phyloP scores from a whole-genome alignment of 2,888 invertebrate genomes.

The Phaedon cochleariae region DNA sequence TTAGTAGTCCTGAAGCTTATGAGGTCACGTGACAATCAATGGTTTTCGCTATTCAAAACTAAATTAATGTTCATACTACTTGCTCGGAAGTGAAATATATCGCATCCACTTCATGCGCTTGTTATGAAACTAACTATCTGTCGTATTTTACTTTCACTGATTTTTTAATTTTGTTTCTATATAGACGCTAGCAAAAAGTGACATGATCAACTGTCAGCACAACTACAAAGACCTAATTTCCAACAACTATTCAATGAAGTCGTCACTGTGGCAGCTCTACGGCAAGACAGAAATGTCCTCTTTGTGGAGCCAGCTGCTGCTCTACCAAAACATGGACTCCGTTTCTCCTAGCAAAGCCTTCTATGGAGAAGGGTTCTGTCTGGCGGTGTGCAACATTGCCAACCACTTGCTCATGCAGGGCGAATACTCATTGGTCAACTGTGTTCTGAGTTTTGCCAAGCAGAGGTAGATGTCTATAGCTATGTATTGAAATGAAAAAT shows the following conservation, averaged over 20 bases:
- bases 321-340: conserved; percentile 77
- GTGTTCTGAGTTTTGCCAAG: conserved; percentile 70
- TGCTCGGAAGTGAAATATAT: too few relatives aligned
- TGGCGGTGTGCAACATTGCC: conserved; percentile 75
- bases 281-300: conserved; percentile 88
- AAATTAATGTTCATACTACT: too few relatives aligned
- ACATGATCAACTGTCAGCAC: conserved; percentile 85
- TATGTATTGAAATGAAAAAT: background rate
- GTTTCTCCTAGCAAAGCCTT: conserved; percentile 57
- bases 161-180: conserved; percentile 8
- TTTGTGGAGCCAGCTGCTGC: conserved; percentile 79
- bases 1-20: too few relatives aligned
- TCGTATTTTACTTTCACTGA: background rate
- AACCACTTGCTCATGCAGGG: conserved; percentile 66
- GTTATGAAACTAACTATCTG: too few relatives aligned
- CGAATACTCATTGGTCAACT: conserved; percentile 66
- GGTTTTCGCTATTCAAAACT: too few relatives aligned
- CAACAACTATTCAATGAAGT: conserved; percentile 81
- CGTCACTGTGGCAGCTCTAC: conserved; percentile 88
- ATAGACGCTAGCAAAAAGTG: conserved; percentile 79
- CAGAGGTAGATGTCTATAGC: conserved; percentile 50
- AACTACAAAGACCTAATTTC: conserved; percentile 83
- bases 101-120: too few relatives aligned
- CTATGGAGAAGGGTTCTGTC: conserved; percentile 75
- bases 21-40: too few relatives aligned